Percentiles rank a stretch among this genome's conserved stretches.
Evolutionary conservation across 1,140 invertebrate genomes (phyloP).

Genomic region (Melanaphis sacchari): DNA sequence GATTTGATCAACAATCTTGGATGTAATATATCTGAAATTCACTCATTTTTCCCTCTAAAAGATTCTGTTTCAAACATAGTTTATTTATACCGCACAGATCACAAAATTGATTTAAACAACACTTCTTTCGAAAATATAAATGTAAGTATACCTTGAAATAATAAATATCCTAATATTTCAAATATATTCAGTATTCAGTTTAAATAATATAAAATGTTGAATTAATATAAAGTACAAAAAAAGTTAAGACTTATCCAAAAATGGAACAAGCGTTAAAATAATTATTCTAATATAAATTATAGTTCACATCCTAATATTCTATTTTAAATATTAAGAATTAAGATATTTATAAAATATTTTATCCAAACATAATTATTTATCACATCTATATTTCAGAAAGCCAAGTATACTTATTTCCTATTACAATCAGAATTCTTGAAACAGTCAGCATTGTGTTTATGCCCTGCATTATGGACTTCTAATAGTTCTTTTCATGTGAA

Average conservation of each 20-base stretch:
- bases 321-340: neutral
- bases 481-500: neutral
- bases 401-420: conserved; percentile 37
- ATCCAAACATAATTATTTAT: neutral
- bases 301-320: neutral
- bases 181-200: neutral
- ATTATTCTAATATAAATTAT: neutral
- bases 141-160: conserved; percentile 2
- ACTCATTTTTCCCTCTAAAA: conserved; percentile 34
- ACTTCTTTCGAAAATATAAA: conserved; percentile 43
- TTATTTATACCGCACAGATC: conserved; percentile 12
- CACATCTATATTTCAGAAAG: conserved; percentile 37
- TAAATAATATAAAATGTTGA: neutral
- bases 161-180: neutral
- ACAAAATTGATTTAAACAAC: conserved; percentile 32
- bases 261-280: neutral
- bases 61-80: neutral
- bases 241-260: neutral
- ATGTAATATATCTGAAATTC: conserved; percentile 21
- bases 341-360: neutral
- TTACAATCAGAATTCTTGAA: conserved; percentile 53
- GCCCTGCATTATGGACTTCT: conserved; percentile 16
- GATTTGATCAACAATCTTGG: conserved; percentile 32
- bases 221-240: neutral
- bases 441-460: conserved; percentile 13